Conservation (phyloP, 2,888 invertebrate species). For the Blera fallax region DNA sequence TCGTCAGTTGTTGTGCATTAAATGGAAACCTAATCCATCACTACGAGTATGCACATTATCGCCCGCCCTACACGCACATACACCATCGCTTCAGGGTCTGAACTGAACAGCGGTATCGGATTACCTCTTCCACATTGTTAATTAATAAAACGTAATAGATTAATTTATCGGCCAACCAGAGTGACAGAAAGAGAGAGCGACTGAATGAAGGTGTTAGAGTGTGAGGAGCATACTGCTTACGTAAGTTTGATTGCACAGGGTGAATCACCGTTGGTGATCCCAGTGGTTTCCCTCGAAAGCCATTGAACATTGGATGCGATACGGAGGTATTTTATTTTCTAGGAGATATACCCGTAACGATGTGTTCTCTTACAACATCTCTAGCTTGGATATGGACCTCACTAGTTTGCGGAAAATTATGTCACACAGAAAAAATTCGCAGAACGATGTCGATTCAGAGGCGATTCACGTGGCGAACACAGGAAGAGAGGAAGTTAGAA, state of each 20-base stretch:
- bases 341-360: no score
- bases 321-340: background rate
- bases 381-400: no score
- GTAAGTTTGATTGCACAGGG: constrained; percentile 5
- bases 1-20: constrained; percentile 28
- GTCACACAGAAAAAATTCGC: no score
- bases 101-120: constrained; percentile 26
- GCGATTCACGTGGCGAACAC: no score
- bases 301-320: background rate
- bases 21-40: constrained; percentile 48
- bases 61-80: background rate
- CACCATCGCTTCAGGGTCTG: constrained; percentile 12
- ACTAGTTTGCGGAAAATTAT: no score
- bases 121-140: constrained; percentile 52
- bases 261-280: constrained; percentile 11
- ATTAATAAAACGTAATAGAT: constrained; percentile 56
- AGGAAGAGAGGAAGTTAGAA: no score
- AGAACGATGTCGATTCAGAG: no score
- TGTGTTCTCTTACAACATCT: no score
- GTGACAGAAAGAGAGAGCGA: background rate
- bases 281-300: background rate
- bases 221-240: constrained; percentile 29
- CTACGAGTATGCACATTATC: constrained; percentile 25
- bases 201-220: no score
- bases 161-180: constrained; percentile 9